Conservation (phyloP, 2,888 invertebrate genomes). For the Ptilodon capucinus region DNA sequence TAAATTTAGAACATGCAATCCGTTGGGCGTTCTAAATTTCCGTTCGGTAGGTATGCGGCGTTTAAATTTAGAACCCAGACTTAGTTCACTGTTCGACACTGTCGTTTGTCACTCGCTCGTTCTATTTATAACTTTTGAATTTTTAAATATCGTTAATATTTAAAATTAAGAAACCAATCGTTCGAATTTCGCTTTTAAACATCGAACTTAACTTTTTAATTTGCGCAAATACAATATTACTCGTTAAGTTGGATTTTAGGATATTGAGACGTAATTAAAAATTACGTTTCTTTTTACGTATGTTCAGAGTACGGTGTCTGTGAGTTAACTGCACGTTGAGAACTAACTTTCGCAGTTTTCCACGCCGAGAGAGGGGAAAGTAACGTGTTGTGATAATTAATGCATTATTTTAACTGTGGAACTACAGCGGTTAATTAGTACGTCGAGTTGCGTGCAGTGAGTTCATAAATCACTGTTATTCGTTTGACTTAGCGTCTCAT, state of each 20-base stretch:
- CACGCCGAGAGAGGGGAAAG: conserved; percentile 73
- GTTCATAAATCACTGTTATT: background rate
- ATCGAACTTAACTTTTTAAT: background rate
- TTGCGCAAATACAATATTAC: background rate
- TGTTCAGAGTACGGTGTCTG: conserved; percentile 46
- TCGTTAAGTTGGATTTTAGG: conserved; percentile 22
- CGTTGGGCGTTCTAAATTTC: conserved; percentile 78
- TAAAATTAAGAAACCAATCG: background rate
- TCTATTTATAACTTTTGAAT: conserved; percentile 58
- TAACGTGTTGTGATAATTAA: conserved; percentile 68
- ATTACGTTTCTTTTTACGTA: conserved; percentile 44
- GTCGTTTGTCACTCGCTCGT: conserved; percentile 71
- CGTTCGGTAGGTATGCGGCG: conserved; percentile 73
- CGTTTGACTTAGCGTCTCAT: background rate
- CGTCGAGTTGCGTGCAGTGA: conserved; percentile 35
- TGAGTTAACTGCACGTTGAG: conserved; percentile 49
- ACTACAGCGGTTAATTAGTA: conserved; percentile 57
- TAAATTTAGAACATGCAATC: conserved; percentile 75
- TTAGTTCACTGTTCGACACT: conserved; percentile 77
- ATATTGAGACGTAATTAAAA: conserved; percentile 11
- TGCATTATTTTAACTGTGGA: conserved; percentile 61
- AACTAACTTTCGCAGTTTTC: conserved; percentile 75
- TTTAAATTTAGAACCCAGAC: conserved; percentile 75
- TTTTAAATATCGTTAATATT: background rate
- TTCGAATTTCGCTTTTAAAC: background rate